phyloP scores from a whole-genome alignment of 1,140 invertebrate species.

The Parapsyche elsis region DNA sequence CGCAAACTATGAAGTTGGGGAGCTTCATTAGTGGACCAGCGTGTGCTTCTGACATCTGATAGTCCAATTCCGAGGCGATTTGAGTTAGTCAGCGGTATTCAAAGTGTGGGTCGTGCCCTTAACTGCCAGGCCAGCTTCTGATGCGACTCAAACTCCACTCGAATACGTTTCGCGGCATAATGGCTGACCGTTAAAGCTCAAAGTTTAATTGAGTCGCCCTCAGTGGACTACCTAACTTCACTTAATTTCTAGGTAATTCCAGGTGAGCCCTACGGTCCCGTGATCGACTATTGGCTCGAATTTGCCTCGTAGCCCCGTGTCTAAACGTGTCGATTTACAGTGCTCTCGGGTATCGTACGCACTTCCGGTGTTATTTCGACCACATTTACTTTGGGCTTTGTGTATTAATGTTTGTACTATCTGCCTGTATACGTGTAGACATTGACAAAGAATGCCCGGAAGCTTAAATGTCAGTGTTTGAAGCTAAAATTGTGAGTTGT shows the following conservation, averaged over 20 bases:
- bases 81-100: slow-evolving; percentile 26
- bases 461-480: no score
- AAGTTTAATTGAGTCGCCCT: slow-evolving; percentile 55
- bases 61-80: slow-evolving; percentile 7
- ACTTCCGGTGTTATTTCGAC: no score
- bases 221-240: slow-evolving; percentile 35
- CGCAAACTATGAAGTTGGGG: no score
- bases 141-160: not conserved
- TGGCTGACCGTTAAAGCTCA: slow-evolving; percentile 48
- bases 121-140: not conserved
- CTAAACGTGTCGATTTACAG: no score
- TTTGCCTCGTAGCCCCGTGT: no score
- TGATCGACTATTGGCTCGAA: not conserved
- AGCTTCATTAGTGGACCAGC: not conserved
- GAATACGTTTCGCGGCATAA: slow-evolving; percentile 38
- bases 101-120: not conserved
- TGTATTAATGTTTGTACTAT: no score
- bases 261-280: slow-evolving; percentile 25
- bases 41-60: not conserved
- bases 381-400: no score
- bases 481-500: no score
- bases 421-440: no score
- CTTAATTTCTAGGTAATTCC: slow-evolving; percentile 45
- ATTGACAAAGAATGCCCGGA: no score
- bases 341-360: no score